Evolutionary conservation across 2,113 vertebrate genomes (phyloP).

Genomic region (Oriolus oriolus): DNA sequence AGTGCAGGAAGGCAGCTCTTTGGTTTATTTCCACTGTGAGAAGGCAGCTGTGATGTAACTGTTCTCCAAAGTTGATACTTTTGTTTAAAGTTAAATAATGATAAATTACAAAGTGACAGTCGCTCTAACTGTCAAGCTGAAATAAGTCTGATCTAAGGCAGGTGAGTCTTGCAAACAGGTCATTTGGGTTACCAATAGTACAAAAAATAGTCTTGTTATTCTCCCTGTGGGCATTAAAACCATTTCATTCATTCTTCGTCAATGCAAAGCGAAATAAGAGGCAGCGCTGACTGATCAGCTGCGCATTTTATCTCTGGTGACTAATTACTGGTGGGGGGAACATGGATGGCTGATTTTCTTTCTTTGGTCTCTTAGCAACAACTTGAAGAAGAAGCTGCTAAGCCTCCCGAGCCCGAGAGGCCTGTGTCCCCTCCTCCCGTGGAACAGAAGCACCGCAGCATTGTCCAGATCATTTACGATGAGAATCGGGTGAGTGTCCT

Average conservation of each 20-base stretch:
- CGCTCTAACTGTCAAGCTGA: not conserved
- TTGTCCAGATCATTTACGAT: constrained; percentile 98
- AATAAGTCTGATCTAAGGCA: not conserved
- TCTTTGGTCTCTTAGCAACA: constrained; percentile 91
- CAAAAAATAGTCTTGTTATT: not conserved
- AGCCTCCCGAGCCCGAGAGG: constrained; percentile 95
- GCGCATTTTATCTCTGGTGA: constrained; percentile 32
- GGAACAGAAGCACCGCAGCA: constrained; percentile 98
- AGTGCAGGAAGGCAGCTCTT: not conserved
- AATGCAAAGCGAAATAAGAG: not conserved
- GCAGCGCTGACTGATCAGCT: not conserved
- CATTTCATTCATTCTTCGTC: not conserved
- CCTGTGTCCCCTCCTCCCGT: constrained; percentile 95
- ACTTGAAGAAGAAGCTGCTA: constrained; percentile 97
- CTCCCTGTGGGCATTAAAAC: not conserved
- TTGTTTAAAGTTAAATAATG: not conserved
- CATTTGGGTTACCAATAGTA: not conserved
- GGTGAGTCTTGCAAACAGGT: not conserved
- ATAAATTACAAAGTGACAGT: not conserved
- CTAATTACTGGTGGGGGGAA: constrained; percentile 49
- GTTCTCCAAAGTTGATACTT: not conserved
- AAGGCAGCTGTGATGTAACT: not conserved
- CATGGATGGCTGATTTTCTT: constrained; percentile 60
- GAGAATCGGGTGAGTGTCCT: constrained; percentile 87
- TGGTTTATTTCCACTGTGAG: not conserved